Base-by-base conservation (phyloP, 64 coral and sea anemone genomes). In the Hydrozoanthus tunicans region DNA sequence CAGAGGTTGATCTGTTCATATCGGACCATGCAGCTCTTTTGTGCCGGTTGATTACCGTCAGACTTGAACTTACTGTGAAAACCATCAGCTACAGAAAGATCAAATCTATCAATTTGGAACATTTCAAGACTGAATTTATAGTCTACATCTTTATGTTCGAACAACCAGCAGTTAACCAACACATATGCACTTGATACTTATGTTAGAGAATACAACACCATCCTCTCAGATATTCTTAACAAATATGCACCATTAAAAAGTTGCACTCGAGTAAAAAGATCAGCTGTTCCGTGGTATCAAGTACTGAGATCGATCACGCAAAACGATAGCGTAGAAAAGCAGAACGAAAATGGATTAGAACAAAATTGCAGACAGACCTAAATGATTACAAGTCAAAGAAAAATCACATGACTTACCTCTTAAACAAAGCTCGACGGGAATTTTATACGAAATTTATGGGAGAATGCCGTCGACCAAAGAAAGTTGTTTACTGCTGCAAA, bases 401-500 rank as follows among this genome's bases (percentile, higher is more conserved):
- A 79, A 55, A 79, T 53, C 77, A 53, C n/a, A 26, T 79, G 56
- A 79, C 77, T 51, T 79, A 53, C 77, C 56, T 79, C 3, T 14
- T 56, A 20, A 79, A 54, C 77, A 59, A 56, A 52, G 77, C 43
- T n/a, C 20, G 73, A n/a, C 77, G 43, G 2, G 77, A 79, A 79
- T 79, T 79, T 59, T 79, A 79, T 20, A 56, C 77, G 3, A 78
- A 78, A 51, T 79, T 79, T 70, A 70, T 70, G 67, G 15, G 66
- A 70, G 67, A 70, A 70, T 20, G 7, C 79, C 59, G 12, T 58
- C 27, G 62, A 81, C 56, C 63, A 12, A 70, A 70, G 70, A 77
- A 90, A 81, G 77, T 51, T 91, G 51, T 91, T 91, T 81, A 59
- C 14, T 81, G 90, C 90, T 51, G 90, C 25, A 81, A 91, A 80